These are phyloP conservation scores for Ptychoptera albimana DNA, from an alignment of 2,888 invertebrate species.

Conservation along the genomic window DNA sequence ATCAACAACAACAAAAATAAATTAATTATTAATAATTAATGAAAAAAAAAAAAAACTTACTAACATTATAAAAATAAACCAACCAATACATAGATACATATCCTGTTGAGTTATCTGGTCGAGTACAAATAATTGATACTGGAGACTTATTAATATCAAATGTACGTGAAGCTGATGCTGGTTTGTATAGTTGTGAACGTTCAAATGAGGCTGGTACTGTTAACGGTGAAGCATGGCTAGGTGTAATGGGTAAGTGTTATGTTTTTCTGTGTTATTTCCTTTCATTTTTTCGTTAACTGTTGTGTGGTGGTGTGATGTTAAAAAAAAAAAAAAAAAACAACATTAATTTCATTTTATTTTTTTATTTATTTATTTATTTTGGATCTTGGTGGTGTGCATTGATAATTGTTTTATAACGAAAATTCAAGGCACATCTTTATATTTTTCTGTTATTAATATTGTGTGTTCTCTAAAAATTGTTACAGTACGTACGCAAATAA, in stretches of 20 bases:
- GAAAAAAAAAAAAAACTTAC: neutral
- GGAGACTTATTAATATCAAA: constrained; percentile 80
- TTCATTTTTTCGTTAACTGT: neutral
- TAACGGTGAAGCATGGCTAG: constrained; percentile 64
- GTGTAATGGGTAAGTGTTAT: constrained; percentile 54
- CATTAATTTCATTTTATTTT: neutral
- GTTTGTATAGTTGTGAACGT: constrained; percentile 77
- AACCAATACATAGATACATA: constrained; percentile 34
- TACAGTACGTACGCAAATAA: constrained; percentile 81
- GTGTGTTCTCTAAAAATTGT: too few relatives aligned
- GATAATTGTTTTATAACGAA: too few relatives aligned
- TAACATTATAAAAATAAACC: constrained; percentile 1
- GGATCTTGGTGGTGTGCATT: neutral
- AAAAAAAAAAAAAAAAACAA: neutral
- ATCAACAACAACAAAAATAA: neutral
- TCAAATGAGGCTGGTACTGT: constrained; percentile 81
- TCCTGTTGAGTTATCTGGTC: constrained; percentile 48
- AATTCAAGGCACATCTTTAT: too few relatives aligned
- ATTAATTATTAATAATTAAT: neutral
- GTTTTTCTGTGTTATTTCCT: neutral
- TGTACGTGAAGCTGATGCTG: constrained; percentile 67
- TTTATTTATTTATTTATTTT: neutral
- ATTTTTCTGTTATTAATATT: too few relatives aligned
- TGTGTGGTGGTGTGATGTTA: neutral
- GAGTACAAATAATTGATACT: constrained; percentile 70